A percentile compares a stretch with the other conserved stretches of the same genome.
Evolutionary conservation across 2,797 vertebrate species (phyloP).

Genomic region (Stomatorhinus walkeri): DNA sequence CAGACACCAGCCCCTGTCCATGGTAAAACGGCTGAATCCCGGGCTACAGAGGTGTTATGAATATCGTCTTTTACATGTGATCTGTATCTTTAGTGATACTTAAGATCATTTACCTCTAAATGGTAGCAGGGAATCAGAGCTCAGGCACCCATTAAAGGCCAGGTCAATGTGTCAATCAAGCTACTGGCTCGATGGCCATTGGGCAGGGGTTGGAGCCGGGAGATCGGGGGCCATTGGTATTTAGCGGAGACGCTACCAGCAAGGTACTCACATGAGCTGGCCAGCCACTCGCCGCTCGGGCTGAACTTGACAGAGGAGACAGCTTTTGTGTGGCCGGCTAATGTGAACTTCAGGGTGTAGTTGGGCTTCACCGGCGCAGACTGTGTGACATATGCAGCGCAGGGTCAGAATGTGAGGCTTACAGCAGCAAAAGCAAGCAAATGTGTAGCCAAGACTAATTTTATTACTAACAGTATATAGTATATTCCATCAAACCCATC

Average conservation of each 20-base stretch:
- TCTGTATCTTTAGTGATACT: neutral
- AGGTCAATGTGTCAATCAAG: neutral
- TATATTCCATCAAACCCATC: neutral
- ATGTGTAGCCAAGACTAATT: neutral
- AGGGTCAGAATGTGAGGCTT: neutral
- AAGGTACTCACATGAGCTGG: conserved; percentile 84
- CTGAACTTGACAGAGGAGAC: conserved; percentile 98
- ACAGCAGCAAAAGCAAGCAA: neutral
- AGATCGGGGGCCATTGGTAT: neutral
- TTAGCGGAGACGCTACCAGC: neutral
- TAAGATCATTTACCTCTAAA: neutral
- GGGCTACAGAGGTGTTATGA: neutral
- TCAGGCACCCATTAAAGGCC: neutral
- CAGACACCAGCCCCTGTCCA: neutral
- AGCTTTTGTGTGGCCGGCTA: conserved; percentile 95
- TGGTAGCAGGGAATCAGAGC: neutral
- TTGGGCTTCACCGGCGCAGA: conserved; percentile 91
- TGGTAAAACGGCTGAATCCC: neutral
- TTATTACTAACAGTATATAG: neutral
- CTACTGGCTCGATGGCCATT: neutral
- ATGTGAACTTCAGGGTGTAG: conserved; percentile 92
- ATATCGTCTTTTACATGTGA: neutral
- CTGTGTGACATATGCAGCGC: conserved; percentile 48
- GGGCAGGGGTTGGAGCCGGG: neutral
- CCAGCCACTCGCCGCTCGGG: conserved; percentile 95